Percentiles rank a stretch among this genome's conserved stretches.
Conservation (phyloP, 2,113 vertebrate species). For the Emberiza fucata region DNA sequence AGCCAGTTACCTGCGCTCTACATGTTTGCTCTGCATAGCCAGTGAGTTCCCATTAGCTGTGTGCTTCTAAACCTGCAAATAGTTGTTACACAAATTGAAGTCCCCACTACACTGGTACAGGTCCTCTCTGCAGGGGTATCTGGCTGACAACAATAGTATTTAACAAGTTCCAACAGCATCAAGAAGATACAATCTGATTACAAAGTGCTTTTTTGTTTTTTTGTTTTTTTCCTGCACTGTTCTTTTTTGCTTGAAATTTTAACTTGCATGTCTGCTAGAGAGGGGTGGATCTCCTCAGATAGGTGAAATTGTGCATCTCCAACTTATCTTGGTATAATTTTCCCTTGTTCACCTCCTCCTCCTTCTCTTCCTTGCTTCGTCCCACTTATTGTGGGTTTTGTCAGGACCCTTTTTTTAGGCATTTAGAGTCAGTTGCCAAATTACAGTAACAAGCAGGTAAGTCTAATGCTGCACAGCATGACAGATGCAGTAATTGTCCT, state of each 20-base stretch:
- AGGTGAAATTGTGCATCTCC: background rate
- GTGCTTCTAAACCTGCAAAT: background rate
- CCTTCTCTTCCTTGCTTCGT: background rate
- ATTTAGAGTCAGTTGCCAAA: background rate
- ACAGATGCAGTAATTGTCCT: background rate
- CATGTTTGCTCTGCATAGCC: fast-evolving
- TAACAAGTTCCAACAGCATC: background rate
- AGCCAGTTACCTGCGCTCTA: background rate
- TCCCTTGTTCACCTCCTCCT: background rate
- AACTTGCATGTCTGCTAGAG: background rate
- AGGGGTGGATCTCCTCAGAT: background rate
- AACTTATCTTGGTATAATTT: background rate
- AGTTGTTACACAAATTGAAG: background rate
- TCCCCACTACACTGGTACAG: background rate
- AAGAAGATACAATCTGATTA: background rate
- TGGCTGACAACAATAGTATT: background rate
- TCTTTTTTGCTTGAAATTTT: background rate
- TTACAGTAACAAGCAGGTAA: background rate
- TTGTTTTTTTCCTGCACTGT: background rate
- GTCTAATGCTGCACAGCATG: background rate
- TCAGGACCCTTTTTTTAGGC: background rate
- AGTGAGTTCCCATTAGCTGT: background rate
- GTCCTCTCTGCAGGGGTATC: background rate
- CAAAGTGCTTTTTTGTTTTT: background rate
- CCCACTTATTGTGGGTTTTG: background rate